A percentile compares a stretch with the other conserved stretches of the same genome.
These are phyloP conservation scores for Myotis planiceps DNA, from an alignment of 2,797 vertebrate species.

Conservation along the genomic window DNA sequence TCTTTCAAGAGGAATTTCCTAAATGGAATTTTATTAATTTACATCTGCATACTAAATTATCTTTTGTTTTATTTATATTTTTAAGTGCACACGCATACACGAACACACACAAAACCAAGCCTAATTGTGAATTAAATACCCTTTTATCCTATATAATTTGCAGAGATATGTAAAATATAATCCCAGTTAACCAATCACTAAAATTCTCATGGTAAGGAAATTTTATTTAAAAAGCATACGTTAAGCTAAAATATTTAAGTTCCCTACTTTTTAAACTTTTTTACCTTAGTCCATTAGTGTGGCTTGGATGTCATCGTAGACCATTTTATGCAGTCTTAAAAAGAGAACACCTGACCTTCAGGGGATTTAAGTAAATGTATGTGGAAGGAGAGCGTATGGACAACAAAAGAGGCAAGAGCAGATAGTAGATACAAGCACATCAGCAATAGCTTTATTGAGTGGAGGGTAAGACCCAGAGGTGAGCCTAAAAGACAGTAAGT, in stretches of 20 bases:
- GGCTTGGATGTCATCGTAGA: neutral
- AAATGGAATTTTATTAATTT: constrained; percentile 32
- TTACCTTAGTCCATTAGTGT: neutral
- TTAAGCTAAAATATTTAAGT: neutral
- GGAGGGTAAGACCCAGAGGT: neutral
- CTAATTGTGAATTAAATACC: neutral
- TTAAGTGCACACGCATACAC: neutral
- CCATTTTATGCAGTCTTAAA: neutral
- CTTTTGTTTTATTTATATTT: constrained; percentile 11
- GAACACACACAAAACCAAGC: neutral
- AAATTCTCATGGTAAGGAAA: neutral
- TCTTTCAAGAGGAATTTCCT: constrained; percentile 52
- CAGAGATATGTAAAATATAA: neutral
- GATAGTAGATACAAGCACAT: neutral
- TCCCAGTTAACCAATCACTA: neutral
- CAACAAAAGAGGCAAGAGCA: no score
- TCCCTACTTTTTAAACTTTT: neutral
- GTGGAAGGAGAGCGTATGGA: neutral
- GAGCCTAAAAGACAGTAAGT: neutral
- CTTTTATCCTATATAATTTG: neutral
- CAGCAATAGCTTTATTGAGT: neutral
- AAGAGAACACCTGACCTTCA: neutral
- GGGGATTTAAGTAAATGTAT: neutral
- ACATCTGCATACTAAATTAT: neutral
- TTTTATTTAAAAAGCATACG: neutral